These are phyloP conservation scores for Orchesellides sinensis DNA, from an alignment of 2,888 invertebrate species.

Conservation along the genomic window DNA sequence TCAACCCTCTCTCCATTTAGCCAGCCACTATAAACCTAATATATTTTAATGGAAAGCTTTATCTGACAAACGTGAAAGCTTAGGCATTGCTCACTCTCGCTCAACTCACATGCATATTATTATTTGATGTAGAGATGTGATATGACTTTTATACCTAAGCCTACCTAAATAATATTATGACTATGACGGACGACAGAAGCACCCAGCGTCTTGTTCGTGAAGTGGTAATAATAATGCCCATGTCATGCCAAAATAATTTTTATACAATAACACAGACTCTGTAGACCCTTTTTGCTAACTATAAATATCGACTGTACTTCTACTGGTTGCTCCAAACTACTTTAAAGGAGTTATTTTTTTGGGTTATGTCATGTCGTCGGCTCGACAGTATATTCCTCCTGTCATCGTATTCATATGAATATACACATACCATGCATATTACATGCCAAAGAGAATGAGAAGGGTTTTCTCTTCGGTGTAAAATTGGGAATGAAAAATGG, in stretches of 20 bases:
- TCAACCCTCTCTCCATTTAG: no score
- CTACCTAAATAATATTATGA: no score
- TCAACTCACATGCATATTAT: conserved; percentile 21
- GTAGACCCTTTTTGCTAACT: background rate
- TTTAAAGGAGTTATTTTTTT: conserved; percentile 12
- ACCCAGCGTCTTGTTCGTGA: background rate
- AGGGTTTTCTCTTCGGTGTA: no score
- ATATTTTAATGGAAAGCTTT: conserved; percentile 58
- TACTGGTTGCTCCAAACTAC: conserved; percentile 9
- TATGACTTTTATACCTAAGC: conserved; percentile 33
- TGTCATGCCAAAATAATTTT: background rate
- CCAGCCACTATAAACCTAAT: no score
- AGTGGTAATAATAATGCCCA: no score
- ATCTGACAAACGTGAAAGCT: conserved; percentile 65
- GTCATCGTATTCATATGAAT: conserved; percentile 37
- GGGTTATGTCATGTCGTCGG: background rate
- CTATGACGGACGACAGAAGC: background rate
- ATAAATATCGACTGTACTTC: no score
- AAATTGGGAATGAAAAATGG: no score
- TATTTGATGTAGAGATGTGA: conserved; percentile 24
- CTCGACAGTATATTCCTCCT: conserved; percentile 59
- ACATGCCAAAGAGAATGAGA: background rate
- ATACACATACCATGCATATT: background rate
- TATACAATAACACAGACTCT: background rate
- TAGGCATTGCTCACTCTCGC: no score